A percentile compares a stretch with the other conserved stretches of the same genome.
Evolutionary conservation across 2,797 vertebrate species (phyloP).

Genomic region (Enteromius thamalakanensis): DNA sequence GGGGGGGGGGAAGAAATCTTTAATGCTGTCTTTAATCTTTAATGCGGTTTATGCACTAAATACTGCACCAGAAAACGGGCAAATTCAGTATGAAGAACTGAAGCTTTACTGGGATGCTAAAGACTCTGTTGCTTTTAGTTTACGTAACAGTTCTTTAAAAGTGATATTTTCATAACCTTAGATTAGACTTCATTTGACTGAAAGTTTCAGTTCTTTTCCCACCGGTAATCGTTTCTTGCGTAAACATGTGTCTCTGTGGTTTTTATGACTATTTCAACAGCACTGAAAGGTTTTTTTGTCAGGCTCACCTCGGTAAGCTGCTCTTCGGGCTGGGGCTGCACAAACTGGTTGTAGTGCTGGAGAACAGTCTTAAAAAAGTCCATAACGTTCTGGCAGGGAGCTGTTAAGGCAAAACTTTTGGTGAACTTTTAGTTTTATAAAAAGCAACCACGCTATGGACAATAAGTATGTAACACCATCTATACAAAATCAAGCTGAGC

Average conservation of each 20-base stretch:
- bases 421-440: neutral
- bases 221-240: constrained; percentile 37
- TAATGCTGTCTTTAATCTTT: constrained; percentile 25
- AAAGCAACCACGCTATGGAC: neutral
- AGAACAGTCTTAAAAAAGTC: constrained; percentile 96
- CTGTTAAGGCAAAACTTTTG: constrained; percentile 69
- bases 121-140: constrained; percentile 18
- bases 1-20: neutral
- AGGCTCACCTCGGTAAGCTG: constrained; percentile 90
- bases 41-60: neutral
- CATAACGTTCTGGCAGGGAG: constrained; percentile 94
- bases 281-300: neutral
- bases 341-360: constrained; percentile 93
- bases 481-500: too few relatives aligned
- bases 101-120: constrained; percentile 4
- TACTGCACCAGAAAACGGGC: neutral
- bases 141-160: constrained; percentile 50
- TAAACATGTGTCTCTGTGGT: constrained; percentile 13
- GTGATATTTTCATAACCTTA: constrained; percentile 50
- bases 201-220: constrained; percentile 56
- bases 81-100: neutral
- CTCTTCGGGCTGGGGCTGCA: constrained; percentile 85
- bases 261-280: constrained; percentile 6
- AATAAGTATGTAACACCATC: too few relatives aligned
- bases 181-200: constrained; percentile 57